Base-by-base conservation (phyloP, 2,797 vertebrate genomes). In the Ceryle rudis region DNA sequence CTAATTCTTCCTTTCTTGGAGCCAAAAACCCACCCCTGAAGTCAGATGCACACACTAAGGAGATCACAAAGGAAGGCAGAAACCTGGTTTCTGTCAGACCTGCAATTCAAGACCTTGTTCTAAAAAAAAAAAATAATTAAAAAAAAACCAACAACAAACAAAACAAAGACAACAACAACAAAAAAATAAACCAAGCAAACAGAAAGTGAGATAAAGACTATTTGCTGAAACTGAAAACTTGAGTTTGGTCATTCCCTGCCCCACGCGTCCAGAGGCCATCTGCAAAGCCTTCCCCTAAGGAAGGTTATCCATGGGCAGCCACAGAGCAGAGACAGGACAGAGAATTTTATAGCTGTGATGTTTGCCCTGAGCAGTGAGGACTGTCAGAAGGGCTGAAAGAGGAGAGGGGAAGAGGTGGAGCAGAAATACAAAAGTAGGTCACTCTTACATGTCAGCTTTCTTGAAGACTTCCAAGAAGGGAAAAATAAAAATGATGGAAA, bases 351-450 rank as follows among this genome's bases (percentile, higher is more conserved):
- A 62, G 69, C 46, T 41, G 54, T 14, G 35, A 17, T 1, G 3
- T 14, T 12, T 55, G 31, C 47, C 73, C 4, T 1, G 25, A 79
- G 84, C 64, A 54, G 11, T 0, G 22, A 51, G 66, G 26, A n/a
- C 11, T 61, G 70, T 44, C 62, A 54, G 44, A 46, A 61, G 77
- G 51, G 47, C 67, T 52, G 39, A 11, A 52, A 86, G 44, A 39
- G 37, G 19, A 78, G 7, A 67, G 28, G 69, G 55, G n/a, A 94
- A 60, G 46, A 85, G 49, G 67, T 49, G 21, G 41, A 81, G 37
- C 6, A 85, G 35, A n/a, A 91, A 84, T 47, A 65, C 35, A 61
- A 7, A 95, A 95, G 35, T 77, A 73, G 88, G 92, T 91, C 95
- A 81, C n/a, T 69, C n/a, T 14, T 9, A 1, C 14, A 42, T 65